Base-by-base conservation (phyloP, 2,888 invertebrate genomes). In the Drosophila prostipennis region DNA sequence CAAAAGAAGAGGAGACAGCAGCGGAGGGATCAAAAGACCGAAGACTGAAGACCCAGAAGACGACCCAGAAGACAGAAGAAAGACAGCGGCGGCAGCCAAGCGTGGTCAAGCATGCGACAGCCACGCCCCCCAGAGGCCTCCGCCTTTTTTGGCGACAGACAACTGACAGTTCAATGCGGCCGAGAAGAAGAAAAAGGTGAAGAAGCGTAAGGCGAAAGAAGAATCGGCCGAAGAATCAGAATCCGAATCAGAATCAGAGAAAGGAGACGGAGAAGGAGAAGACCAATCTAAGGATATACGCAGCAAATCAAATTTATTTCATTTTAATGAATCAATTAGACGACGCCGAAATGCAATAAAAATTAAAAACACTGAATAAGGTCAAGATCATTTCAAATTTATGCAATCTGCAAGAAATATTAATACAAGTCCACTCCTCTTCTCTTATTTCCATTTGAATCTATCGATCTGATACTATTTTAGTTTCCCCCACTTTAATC, bases 51-150 rank as follows among this genome's bases (percentile, higher is more conserved):
- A 45, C 52, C 13, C 40, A 42, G 37, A 29, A 32, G 45, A 32
- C 36, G 51, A 45, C 52, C 13, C 40, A 42, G 37, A 29, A 32
- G 45, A 32, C 36, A 55, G 64, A 46, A 56, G 69, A 72, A 46
- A 68, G 55, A 67, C 67, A 69, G 64, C 51, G 39, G 64, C 51
- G 39, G 85, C 79, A 82, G 63, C 76, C 70, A 75, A 75, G 88
- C 71, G 82, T 68, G 85, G 69, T 75, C 42, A 79, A 53, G 79
- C 87, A 77, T 87, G 63, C 69, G 74, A 84, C 87, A 76, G 81
- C 45, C 71, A 64, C 71, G 73, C 59, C 48, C 61, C 34, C 4
- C 29, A 46, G 60, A 51, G 19, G 19, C 43, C 23, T 19, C 8
- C n/a, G 26, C 46, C 57, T 40, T n/a, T 36, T 42, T 58, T 5